A percentile compares a stretch with the other conserved stretches of the same genome.
These are phyloP conservation scores for Fulica atra DNA, from an alignment of 2,113 vertebrate species.

Conservation along the genomic window DNA sequence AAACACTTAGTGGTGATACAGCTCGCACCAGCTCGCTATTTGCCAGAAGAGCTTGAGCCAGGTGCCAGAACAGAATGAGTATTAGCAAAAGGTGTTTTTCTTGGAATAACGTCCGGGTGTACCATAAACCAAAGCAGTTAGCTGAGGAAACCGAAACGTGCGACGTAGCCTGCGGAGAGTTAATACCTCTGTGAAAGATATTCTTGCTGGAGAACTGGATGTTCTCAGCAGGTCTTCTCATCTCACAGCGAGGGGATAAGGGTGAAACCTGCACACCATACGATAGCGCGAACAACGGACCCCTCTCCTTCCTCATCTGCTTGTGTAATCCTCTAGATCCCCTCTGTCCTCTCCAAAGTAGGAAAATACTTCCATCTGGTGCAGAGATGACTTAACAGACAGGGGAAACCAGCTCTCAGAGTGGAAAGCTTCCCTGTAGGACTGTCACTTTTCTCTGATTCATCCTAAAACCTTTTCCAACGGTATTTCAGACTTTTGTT, in stretches of 20 bases:
- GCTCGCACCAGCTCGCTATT: background rate
- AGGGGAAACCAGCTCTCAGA: background rate
- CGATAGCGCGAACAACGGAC: background rate
- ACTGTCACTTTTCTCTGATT: background rate
- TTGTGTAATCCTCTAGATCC: background rate
- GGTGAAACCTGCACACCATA: background rate
- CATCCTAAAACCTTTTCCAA: background rate
- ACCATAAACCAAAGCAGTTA: slow-evolving; percentile 18
- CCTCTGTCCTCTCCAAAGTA: background rate
- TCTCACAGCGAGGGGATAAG: background rate
- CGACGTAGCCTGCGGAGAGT: background rate
- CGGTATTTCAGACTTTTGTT: background rate
- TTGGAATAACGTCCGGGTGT: background rate
- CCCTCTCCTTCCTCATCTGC: background rate
- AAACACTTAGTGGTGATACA: background rate
- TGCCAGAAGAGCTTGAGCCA: background rate
- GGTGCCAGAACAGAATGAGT: slow-evolving; percentile 35
- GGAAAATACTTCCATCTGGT: background rate
- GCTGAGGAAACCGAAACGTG: background rate
- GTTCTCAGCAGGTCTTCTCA: background rate
- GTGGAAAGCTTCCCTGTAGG: background rate
- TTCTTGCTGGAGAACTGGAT: background rate
- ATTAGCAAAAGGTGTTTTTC: slow-evolving; percentile 48
- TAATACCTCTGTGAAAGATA: background rate
- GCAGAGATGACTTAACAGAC: background rate